Evolutionary conservation across 2,888 invertebrate genomes (phyloP).

Genomic region (Sepioteuthis lessoniana): DNA sequence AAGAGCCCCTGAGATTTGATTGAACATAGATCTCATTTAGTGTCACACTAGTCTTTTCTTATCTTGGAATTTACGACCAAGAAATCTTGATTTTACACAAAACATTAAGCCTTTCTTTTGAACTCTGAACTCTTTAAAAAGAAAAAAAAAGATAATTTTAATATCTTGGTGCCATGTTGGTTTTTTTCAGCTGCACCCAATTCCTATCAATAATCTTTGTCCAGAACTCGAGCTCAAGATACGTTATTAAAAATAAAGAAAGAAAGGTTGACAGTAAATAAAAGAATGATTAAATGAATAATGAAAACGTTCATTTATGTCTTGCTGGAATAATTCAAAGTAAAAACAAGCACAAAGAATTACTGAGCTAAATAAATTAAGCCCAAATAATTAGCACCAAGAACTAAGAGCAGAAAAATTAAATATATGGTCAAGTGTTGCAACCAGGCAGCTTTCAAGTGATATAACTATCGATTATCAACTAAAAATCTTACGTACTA

Average conservation of each 20-base stretch:
- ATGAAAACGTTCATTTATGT: background rate
- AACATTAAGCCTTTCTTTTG: background rate
- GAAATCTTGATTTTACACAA: slow-evolving; percentile 18
- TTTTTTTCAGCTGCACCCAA: background rate
- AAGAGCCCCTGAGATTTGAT: background rate
- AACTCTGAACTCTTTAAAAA: background rate
- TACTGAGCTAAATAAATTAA: background rate
- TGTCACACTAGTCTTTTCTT: background rate
- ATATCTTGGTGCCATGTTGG: background rate
- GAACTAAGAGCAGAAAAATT: background rate
- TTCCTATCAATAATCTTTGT: background rate
- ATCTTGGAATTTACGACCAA: background rate
- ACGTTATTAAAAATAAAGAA: background rate
- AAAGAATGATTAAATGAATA: background rate
- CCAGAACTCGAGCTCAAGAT: background rate
- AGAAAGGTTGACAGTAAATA: background rate
- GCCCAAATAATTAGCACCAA: slow-evolving; percentile 12
- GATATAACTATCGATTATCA: slow-evolving; percentile 33
- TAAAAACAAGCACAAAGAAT: background rate
- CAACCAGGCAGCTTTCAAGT: slow-evolving; percentile 4
- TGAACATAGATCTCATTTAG: background rate
- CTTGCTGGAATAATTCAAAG: background rate
- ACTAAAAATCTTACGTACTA: background rate
- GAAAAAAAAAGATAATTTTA: background rate
- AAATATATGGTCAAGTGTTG: background rate